These are phyloP conservation scores for Shargacucullia verbasci DNA, from an alignment of 2,888 invertebrate species.

Conservation along the genomic window DNA sequence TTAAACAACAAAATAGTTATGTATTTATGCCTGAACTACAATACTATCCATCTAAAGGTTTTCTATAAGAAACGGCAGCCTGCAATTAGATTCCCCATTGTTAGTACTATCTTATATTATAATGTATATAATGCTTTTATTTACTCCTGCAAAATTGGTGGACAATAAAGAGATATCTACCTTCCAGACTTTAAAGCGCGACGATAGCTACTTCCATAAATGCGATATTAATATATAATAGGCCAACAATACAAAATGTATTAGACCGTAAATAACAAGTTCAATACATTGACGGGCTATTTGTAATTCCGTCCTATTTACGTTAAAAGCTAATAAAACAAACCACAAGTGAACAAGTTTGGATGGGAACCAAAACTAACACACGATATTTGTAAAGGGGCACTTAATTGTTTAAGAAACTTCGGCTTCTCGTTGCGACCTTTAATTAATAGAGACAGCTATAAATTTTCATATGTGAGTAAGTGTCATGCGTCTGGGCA, in stretches of 20 bases:
- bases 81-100: too few relatives aligned
- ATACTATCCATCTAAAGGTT: too few relatives aligned
- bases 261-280: constrained; percentile 43
- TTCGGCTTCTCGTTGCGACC: constrained; percentile 65
- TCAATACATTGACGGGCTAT: constrained; percentile 46
- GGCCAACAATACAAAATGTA: constrained; percentile 33
- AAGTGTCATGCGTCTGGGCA: constrained; percentile 60
- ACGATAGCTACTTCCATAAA: constrained; percentile 32
- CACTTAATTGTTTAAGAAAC: constrained; percentile 73
- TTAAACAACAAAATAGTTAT: too few relatives aligned
- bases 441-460: constrained; percentile 75
- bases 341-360: constrained; percentile 55
- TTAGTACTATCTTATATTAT: too few relatives aligned
- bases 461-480: constrained; percentile 74
- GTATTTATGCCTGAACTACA: too few relatives aligned
- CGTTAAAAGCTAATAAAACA: constrained; percentile 56
- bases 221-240: constrained; percentile 35
- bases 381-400: constrained; percentile 64
- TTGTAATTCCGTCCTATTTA: constrained; percentile 50
- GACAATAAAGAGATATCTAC: too few relatives aligned
- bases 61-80: too few relatives aligned
- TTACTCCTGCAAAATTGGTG: too few relatives aligned
- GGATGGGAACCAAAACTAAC: constrained; percentile 55
- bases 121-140: too few relatives aligned
- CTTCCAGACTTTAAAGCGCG: constrained; percentile 13